Evolutionary conservation across 2,113 vertebrate genomes (phyloP).

Genomic region (Xyliphius kryptos): DNA sequence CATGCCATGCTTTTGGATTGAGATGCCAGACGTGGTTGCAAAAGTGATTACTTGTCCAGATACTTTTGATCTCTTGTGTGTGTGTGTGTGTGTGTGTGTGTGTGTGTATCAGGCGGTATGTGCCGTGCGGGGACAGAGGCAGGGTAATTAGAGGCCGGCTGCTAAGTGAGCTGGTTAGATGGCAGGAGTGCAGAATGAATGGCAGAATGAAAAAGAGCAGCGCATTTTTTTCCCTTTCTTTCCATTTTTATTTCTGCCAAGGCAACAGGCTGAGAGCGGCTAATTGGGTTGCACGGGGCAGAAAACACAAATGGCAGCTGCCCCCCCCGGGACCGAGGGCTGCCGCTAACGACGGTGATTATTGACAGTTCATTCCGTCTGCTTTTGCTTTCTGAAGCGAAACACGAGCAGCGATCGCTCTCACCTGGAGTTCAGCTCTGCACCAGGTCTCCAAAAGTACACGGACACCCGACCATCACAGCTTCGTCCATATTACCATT

Average conservation of each 20-base stretch:
- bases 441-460: not conserved
- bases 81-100: not conserved
- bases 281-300: slow-evolving; percentile 61
- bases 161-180: slow-evolving; percentile 59
- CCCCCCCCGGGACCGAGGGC: slow-evolving; percentile 48
- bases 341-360: slow-evolving; percentile 57
- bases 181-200: slow-evolving; percentile 56
- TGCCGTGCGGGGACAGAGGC: not conserved
- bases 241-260: slow-evolving; percentile 32
- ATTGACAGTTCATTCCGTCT: slow-evolving; percentile 57
- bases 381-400: slow-evolving; percentile 14
- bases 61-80: no score
- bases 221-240: not conserved
- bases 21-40: no score
- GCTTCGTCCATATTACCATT: no score
- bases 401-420: not conserved
- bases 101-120: not conserved
- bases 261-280: slow-evolving; percentile 62
- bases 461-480: no score
- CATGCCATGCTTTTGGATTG: no score
- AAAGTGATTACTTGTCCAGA: no score
- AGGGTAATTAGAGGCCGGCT: slow-evolving; percentile 60
- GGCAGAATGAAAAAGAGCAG: slow-evolving; percentile 43
- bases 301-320: slow-evolving; percentile 57
- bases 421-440: no score